Base-by-base conservation (phyloP, 35 echinoderm and acorn worm genomes). In the Apostichopus parvimensis region DNA sequence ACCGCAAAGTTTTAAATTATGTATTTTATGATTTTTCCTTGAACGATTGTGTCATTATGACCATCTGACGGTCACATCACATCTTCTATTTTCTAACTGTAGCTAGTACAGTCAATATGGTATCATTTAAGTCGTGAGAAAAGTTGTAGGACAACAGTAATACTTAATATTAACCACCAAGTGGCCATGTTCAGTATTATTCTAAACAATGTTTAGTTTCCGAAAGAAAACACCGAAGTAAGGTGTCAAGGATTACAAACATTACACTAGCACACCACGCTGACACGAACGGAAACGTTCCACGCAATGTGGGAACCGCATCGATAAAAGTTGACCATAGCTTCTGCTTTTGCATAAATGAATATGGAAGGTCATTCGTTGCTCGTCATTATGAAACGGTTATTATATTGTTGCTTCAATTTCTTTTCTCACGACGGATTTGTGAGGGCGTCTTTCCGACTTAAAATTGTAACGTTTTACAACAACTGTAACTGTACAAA, bases 61-160 rank as follows among this genome's bases (percentile, higher is more conserved):
- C 34, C 34, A 45, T 45, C 34, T 45, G 34, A 45, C 34, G 34
- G 34, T 45, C 34, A 45, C 34, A 45, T 4, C 3, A 45, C 34
- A 45, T 45, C 34, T 45, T 45, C 34, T 45, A 45, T 4, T 45
- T 4, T 45, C 34, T 45, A 45, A 45, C 58, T 61, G 8, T 61
- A 61, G 8, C 58, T 61, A 12, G 12, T 9, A 61, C 12, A 8
- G 8, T 53, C 5, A 80, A 84, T 84, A 59, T 84, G 81, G 81
- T 22, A 84, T 23, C 81, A 84, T 84, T 84, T 84, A 84, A 55
- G 10, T 84, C 81, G 81, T 84, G 81, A 84, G 81, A 84, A 84
- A 84, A 84, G 81, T 84, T 84, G 81, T 84, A 58, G 81, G 54
- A 59, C 81, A 84, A 84, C 81, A 59, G 57, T 22, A 20, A 84